Evolutionary conservation across 2,797 vertebrate genomes (phyloP), one percentile per base, ranked within the genome.

Genomic region (Gobionotothen gibberifrons): DNA sequence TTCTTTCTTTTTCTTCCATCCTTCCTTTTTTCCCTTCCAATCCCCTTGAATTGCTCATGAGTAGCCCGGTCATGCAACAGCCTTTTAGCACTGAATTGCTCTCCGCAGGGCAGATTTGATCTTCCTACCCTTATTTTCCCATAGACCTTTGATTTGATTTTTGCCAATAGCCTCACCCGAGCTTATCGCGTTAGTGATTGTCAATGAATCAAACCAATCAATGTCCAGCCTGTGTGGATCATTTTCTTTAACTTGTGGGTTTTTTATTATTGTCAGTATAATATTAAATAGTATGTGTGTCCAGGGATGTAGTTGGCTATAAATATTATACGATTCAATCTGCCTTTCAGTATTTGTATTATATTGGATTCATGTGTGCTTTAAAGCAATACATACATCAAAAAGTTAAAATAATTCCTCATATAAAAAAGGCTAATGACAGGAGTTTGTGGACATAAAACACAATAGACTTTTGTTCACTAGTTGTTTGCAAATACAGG

Each of bases 21-120:
- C 4, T 76, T 11, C 32, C 32, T 9, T 7, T 36, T 56, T 36
- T 64, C 11, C 11, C 17, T 51, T 81, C 44, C 21, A 44, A 1
- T 79, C 49, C 49, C 5, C 15, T 68, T 60, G 73, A 71, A 77
- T 85, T 86, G 67, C 69, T 82, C 59, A 47, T 76, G 81, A 66
- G 63, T 76, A 81, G 72, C 79, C 80, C 89, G 82, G 78, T 63
- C 44, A 48, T 74, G 69, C 78, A 76, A 60, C 59, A 61, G 71
- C 58, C 68, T 53, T 62, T 22, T 47, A 72, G 74, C 56, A 43
- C 58, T 73, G 75, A 58, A 43, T 83, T 71, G 64, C 84, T 85
- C 80, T 92, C 84, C 81, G 83, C 81, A 85, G 86, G 82, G 87
- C 86, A 74, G 66, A 81, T 81, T 10, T 85, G 72, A 54, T 65